Evolutionary conservation across 2,113 vertebrate species (phyloP), one percentile per base, ranked within the genome.

Genomic region (Leptobrachium leishanense): DNA sequence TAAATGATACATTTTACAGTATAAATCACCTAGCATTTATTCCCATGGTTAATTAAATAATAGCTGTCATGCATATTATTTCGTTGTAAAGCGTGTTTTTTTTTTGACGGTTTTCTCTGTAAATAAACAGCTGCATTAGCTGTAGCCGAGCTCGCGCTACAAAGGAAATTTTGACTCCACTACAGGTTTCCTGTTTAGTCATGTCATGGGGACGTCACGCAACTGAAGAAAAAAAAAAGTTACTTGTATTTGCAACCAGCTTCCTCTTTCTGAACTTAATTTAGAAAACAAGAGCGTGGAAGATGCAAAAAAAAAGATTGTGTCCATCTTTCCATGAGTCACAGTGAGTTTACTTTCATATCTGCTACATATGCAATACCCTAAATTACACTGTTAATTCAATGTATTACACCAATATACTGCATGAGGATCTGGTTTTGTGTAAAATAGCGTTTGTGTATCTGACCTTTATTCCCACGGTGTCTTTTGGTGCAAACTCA

Each of bases 151-250:
- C 42, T 41, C 54, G n/a, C 54, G n/a, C 55, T 74, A 31, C 55
- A 62, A 41, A 40, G 72, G 69, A 72, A 74, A 74, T 54, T 74
- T 40, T 74, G 54, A 62, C 13, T 73, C 39, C n/a, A n/a, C 8
- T 41, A 2, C 4, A 43, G 9, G 44, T 62, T 74, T 74, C 72
- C 72, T 74, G 54, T 62, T 72, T 74, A 74, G 72, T 62, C 54
- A 74, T 74, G 72, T 59, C 72, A 46, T 20, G 6, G 12, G 15
- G 55, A 62, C n/a, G 20, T 31, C 20, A 31, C 20, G 55, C 42
- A 41, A 74, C 6, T 40, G 42, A 40, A 31, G 20, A 31, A 31
- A 31, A 31, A 31, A 31, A 74, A 57, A 43, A 59, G 9, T 59
- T 41, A 59, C 71, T 6, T 6, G 20, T n/a, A 43, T 59, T 44